Conservation (phyloP, 2,888 invertebrate genomes). For the Acrobasis repandana region DNA sequence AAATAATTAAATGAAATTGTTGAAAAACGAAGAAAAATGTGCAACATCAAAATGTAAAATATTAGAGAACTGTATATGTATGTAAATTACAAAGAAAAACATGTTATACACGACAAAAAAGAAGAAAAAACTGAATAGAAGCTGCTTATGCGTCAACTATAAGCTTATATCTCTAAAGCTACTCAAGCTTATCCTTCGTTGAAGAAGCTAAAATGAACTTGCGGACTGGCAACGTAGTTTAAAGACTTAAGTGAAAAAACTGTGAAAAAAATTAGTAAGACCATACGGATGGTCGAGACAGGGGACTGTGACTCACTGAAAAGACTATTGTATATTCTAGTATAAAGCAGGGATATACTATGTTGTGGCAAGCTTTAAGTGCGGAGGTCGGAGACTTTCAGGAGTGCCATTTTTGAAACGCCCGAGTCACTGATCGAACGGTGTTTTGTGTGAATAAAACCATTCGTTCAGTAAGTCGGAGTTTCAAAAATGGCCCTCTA, state of each 20-base stretch:
- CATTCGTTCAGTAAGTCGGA: neutral
- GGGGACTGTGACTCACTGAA: slow-evolving; percentile 9
- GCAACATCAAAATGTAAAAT: neutral
- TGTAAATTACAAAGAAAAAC: neutral
- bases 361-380: slow-evolving; percentile 20
- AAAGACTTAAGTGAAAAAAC: slow-evolving; percentile 10
- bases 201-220: neutral
- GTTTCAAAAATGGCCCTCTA: neutral
- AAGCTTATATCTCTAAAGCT: slow-evolving; percentile 9
- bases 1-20: no score
- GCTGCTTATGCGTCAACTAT: neutral
- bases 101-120: neutral
- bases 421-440: neutral
- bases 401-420: neutral
- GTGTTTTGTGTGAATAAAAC: neutral
- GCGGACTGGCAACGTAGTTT: slow-evolving; percentile 6
- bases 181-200: neutral
- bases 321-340: slow-evolving; percentile 21
- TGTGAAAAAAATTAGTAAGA: neutral
- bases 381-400: slow-evolving; percentile 9
- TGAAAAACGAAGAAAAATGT: no score
- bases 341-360: slow-evolving; percentile 21
- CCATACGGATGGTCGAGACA: slow-evolving; percentile 1
- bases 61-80: neutral
- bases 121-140: neutral